These are phyloP conservation scores for Bubo bubo DNA, from an alignment of 2,113 vertebrate species.

Conservation along the genomic window DNA sequence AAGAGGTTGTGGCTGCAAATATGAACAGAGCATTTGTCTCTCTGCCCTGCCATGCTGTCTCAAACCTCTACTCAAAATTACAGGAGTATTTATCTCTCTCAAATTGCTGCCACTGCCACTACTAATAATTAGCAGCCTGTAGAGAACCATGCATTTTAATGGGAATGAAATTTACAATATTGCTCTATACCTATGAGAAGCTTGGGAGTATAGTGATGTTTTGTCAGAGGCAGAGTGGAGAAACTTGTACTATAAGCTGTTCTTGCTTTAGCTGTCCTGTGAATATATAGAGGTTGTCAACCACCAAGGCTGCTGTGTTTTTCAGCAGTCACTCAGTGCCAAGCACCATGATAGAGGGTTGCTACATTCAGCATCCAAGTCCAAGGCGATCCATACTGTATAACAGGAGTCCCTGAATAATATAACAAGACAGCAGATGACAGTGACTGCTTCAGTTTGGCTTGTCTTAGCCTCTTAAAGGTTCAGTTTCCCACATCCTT, in stretches of 20 bases:
- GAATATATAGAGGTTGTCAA: slow-evolving; percentile 48
- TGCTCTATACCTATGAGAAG: neutral
- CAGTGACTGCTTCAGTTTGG: neutral
- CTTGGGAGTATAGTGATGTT: neutral
- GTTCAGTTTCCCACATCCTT: neutral
- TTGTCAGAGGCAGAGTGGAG: neutral
- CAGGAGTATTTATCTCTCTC: neutral
- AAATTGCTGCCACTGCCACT: neutral
- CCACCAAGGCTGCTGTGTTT: slow-evolving; percentile 56
- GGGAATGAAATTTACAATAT: neutral
- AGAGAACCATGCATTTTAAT: neutral
- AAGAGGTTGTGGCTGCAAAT: neutral
- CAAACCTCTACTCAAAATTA: neutral
- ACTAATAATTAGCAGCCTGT: neutral
- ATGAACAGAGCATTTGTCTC: neutral
- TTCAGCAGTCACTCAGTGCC: slow-evolving; percentile 50
- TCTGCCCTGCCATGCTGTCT: neutral
- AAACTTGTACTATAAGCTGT: neutral
- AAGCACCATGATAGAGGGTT: slow-evolving; percentile 46
- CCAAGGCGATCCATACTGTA: neutral
- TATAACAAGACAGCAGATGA: slow-evolving; percentile 42
- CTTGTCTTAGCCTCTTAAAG: neutral
- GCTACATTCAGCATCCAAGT: neutral
- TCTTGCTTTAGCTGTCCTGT: slow-evolving; percentile 21
- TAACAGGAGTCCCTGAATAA: slow-evolving; percentile 44